Conservation (phyloP, 2,113 vertebrate genomes). For the Melanostigma gelatinosum region DNA sequence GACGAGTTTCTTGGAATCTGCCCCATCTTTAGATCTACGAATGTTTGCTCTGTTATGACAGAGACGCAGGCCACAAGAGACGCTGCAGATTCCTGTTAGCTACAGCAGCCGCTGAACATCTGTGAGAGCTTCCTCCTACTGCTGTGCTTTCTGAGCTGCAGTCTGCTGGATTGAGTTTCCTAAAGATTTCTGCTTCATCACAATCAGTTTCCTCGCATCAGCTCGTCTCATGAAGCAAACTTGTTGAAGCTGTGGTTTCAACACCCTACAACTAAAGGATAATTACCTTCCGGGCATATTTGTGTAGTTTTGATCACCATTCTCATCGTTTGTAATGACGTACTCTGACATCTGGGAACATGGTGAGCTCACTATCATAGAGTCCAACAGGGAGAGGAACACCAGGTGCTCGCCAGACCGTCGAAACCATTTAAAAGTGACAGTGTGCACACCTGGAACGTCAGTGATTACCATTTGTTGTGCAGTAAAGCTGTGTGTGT, state of each 20-base stretch:
- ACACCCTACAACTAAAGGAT: neutral
- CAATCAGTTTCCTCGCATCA: conserved; percentile 19
- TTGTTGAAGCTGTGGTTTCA: neutral
- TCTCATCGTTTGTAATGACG: neutral
- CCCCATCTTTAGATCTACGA: conserved; percentile 40
- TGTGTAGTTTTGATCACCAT: neutral
- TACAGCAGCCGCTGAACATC: conserved; percentile 25
- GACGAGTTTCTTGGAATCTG: conserved; percentile 61
- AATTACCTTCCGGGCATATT: neutral
- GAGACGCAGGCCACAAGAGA: conserved; percentile 27
- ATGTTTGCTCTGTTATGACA: conserved; percentile 41
- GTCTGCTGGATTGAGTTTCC: conserved; percentile 11
- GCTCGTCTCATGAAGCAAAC: neutral
- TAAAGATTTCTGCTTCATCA: conserved; percentile 33
- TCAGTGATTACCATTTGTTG: neutral
- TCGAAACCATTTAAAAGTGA: conserved; percentile 24
- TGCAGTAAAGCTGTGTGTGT: neutral
- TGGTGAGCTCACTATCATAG: neutral
- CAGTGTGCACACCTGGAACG: conserved; percentile 1
- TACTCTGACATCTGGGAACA: neutral
- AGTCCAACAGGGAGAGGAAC: neutral
- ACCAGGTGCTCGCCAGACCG: neutral
- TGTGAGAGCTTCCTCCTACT: conserved; percentile 69
- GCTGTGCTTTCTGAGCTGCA: conserved; percentile 48
- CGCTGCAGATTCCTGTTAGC: conserved; percentile 69